These are phyloP conservation scores for Hippocampus abdominalis DNA, from an alignment of 2,113 vertebrate species.

Conservation along the genomic window DNA sequence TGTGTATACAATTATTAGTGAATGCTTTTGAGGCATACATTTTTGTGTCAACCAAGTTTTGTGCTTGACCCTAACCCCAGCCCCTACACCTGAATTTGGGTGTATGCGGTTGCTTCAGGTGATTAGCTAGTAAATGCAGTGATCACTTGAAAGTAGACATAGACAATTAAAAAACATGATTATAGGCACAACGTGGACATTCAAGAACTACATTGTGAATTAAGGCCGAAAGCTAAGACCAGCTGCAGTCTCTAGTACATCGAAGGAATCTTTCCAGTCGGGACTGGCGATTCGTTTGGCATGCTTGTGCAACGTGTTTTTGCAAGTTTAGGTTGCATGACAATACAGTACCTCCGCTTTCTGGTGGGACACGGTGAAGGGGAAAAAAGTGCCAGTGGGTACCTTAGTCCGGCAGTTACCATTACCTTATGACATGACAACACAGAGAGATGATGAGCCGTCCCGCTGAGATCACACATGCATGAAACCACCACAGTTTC, in stretches of 20 bases:
- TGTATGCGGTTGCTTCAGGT: not conserved
- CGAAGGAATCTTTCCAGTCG: constrained; percentile 25
- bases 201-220: not conserved
- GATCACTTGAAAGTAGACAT: not conserved
- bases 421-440: constrained; percentile 41
- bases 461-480: constrained; percentile 59
- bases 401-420: constrained; percentile 22
- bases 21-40: no score
- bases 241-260: constrained; percentile 41
- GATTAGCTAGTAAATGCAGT: not conserved
- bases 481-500: constrained; percentile 38
- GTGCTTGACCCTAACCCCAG: no score
- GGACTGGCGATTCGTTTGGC: constrained; percentile 27
- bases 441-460: constrained; percentile 46
- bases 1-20: no score
- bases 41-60: no score
- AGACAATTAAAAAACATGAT: not conserved
- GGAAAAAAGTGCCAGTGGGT: constrained; percentile 8
- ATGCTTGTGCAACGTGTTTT: constrained; percentile 7
- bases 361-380: constrained; percentile 26
- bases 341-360: constrained; percentile 9
- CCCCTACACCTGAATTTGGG: not conserved
- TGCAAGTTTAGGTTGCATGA: constrained; percentile 19
- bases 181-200: not conserved
- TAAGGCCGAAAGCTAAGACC: constrained; percentile 31